These are phyloP conservation scores for Sebastes nivosus DNA, from an alignment of 2,797 vertebrate species.

Conservation along the genomic window DNA sequence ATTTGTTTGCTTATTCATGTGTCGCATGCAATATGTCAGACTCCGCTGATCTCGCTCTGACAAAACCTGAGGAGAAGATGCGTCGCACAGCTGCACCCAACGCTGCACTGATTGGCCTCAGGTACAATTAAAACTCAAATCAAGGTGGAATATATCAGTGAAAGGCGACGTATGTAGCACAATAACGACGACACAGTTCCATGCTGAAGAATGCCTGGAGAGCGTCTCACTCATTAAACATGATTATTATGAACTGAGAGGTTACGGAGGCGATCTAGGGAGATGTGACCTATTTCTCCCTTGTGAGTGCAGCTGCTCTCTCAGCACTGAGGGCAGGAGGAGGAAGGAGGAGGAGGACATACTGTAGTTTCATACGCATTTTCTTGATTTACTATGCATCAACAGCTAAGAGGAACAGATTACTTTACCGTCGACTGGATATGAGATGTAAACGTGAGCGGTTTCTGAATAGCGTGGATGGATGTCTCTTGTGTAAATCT, in stretches of 20 bases:
- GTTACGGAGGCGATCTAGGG: conserved; percentile 43
- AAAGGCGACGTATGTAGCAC: not conserved
- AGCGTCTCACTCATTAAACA: conserved; percentile 58
- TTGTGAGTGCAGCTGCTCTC: conserved; percentile 51
- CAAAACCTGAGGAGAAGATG: conserved; percentile 24
- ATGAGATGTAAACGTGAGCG: conserved; percentile 12
- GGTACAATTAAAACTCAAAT: conserved; percentile 21
- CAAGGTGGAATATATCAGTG: not conserved
- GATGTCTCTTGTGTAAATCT: conserved; percentile 8
- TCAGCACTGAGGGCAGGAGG: not conserved
- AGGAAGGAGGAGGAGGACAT: not conserved
- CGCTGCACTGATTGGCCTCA: conserved; percentile 9
- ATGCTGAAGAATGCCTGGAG: conserved; percentile 41
- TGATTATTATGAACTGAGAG: conserved; percentile 54
- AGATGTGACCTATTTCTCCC: conserved; percentile 61
- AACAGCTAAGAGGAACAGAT: not conserved
- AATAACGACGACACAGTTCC: conserved; percentile 20
- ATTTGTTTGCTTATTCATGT: conserved; percentile 59
- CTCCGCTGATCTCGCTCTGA: conserved; percentile 22
- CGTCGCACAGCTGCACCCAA: conserved; percentile 2
- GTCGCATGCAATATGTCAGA: conserved; percentile 43
- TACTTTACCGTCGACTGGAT: not conserved
- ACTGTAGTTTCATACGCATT: not conserved
- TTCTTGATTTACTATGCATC: conserved; percentile 36
- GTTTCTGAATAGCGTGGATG: conserved; percentile 1